These are phyloP conservation scores for Semnornis frantzii DNA, from an alignment of 2,113 vertebrate genomes.

Conservation along the genomic window DNA sequence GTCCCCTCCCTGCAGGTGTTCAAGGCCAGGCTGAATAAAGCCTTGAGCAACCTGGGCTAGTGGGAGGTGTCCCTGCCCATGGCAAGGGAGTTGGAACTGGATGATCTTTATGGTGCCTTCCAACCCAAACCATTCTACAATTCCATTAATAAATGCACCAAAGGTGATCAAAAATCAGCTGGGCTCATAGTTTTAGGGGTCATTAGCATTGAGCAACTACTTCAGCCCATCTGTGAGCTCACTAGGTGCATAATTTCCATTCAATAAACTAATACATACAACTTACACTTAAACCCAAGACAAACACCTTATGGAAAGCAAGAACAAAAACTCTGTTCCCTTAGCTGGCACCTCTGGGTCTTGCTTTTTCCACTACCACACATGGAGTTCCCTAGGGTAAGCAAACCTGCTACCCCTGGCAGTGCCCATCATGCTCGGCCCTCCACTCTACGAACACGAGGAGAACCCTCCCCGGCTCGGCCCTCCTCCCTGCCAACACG, in stretches of 20 bases:
- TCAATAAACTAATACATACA: background rate
- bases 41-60: too few relatives aligned
- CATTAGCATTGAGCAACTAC: background rate
- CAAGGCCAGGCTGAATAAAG: too few relatives aligned
- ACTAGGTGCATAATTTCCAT: fast-evolving
- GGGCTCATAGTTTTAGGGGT: background rate
- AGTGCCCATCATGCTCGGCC: background rate
- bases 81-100: too few relatives aligned
- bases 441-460: fast-evolving
- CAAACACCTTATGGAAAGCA: background rate
- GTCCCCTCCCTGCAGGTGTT: too few relatives aligned
- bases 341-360: background rate
- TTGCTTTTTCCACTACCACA: too few relatives aligned
- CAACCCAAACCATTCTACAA: too few relatives aligned
- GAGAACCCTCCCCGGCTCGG: background rate
- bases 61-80: too few relatives aligned
- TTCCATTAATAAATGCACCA: background rate
- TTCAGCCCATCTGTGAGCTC: background rate
- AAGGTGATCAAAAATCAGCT: background rate
- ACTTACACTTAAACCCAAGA: background rate
- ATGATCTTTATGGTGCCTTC: too few relatives aligned
- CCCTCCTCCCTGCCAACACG: too few relatives aligned
- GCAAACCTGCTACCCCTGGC: background rate
- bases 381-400: background rate
- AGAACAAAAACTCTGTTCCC: background rate